Evolutionary conservation across 1,140 invertebrate genomes (phyloP).

Genomic region (Gryllus bimaculatus): DNA sequence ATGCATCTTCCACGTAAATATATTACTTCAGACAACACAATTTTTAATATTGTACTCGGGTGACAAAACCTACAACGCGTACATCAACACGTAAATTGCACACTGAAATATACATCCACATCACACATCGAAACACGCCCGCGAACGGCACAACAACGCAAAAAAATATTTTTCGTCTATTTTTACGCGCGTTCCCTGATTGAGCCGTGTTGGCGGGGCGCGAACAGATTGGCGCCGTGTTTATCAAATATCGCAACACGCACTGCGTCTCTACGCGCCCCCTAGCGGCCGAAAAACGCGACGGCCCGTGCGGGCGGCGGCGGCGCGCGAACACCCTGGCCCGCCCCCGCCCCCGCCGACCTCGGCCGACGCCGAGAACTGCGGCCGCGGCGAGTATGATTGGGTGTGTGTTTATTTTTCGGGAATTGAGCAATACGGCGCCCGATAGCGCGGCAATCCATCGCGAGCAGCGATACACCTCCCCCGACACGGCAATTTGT

Average conservation of each 20-base stretch:
- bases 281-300: neutral
- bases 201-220: neutral
- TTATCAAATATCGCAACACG: neutral
- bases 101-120: too few species aligned
- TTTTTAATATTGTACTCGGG: too few species aligned
- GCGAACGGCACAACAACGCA: neutral
- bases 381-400: neutral
- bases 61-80: too few species aligned
- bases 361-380: neutral
- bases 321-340: neutral
- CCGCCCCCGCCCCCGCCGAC: too few species aligned
- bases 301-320: neutral
- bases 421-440: neutral
- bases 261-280: neutral
- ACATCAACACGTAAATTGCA: too few species aligned
- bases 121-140: neutral
- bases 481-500: neutral
- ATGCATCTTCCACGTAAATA: too few species aligned
- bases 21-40: too few species aligned
- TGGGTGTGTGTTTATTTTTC: conserved; percentile 4
- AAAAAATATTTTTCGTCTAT: neutral
- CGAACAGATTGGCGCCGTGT: neutral
- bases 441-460: neutral
- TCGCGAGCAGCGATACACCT: neutral
- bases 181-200: neutral